A percentile compares a stretch with the other conserved stretches of the same genome.
Conservation (phyloP, 1,140 invertebrate genomes). For the Drosophila orosa region DNA sequence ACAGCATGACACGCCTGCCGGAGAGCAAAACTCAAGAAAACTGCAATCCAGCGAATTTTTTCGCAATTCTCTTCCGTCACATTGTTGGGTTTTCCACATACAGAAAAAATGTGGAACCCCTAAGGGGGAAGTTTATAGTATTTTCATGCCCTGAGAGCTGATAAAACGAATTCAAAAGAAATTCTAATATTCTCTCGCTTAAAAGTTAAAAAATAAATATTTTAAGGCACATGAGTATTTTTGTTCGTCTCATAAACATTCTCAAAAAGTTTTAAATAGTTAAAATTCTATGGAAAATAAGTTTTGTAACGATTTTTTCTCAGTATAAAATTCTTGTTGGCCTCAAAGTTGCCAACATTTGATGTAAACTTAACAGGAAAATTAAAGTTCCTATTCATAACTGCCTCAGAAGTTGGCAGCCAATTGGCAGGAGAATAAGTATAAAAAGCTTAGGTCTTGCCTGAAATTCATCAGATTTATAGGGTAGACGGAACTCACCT, state of each 20-base stretch:
- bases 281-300: too few species aligned
- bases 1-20: slow-evolving; percentile 39
- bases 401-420: slow-evolving; percentile 36
- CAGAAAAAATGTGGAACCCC: slow-evolving; percentile 4
- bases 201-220: background rate
- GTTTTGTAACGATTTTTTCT: too few species aligned
- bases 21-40: slow-evolving; percentile 45
- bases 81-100: slow-evolving; percentile 37
- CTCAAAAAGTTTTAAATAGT: too few species aligned
- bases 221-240: background rate
- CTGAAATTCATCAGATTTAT: slow-evolving; percentile 8
- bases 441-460: slow-evolving; percentile 38
- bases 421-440: slow-evolving; percentile 44
- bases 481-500: slow-evolving; percentile 55
- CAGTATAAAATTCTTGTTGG: slow-evolving; percentile 42
- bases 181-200: too few species aligned
- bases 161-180: background rate
- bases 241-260: too few species aligned
- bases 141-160: too few species aligned
- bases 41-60: slow-evolving; percentile 47
- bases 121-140: fast-evolving
- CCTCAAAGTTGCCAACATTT: slow-evolving; percentile 57
- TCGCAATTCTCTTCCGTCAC: slow-evolving; percentile 12
- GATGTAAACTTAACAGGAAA: slow-evolving; percentile 4
- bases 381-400: slow-evolving; percentile 30